Percentiles rank a stretch among this genome's conserved stretches.
Evolutionary conservation across 2,888 invertebrate genomes (phyloP).

Genomic region (Papilio gigon): DNA sequence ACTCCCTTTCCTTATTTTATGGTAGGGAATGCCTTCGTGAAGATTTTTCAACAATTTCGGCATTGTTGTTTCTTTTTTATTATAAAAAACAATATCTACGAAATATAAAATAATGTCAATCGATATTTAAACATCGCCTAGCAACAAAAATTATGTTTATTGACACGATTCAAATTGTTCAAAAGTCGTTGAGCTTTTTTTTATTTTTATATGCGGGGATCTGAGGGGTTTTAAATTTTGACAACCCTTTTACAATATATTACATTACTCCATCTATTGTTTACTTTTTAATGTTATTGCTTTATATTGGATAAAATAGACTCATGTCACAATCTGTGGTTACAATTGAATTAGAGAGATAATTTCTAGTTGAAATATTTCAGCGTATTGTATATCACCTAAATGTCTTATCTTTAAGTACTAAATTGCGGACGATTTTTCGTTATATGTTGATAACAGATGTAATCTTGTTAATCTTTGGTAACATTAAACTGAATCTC

Average conservation of each 20-base stretch:
- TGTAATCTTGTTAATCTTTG: background rate
- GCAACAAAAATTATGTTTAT: constrained; percentile 2
- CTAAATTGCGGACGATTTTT: background rate
- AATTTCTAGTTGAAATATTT: background rate
- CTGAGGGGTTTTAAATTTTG: background rate
- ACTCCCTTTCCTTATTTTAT: constrained; percentile 58
- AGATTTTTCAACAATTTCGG: constrained; percentile 61
- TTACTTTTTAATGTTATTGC: too few species aligned
- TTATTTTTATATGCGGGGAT: too few species aligned
- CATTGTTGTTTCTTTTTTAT: constrained; percentile 58
- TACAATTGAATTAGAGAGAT: background rate
- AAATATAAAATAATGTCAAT: constrained; percentile 21
- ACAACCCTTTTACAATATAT: too few species aligned
- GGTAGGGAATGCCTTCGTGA: constrained; percentile 69
- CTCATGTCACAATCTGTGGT: too few species aligned
- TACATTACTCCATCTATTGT: too few species aligned
- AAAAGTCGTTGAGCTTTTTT: too few species aligned
- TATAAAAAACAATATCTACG: constrained; percentile 36
- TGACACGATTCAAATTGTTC: background rate
- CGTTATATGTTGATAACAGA: background rate
- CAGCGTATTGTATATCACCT: background rate
- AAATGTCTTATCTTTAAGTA: background rate
- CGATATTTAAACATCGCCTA: background rate
- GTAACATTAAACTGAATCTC: background rate
- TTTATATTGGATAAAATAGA: too few species aligned